Percentiles rank a stretch among this genome's conserved stretches.
phyloP scores from a whole-genome alignment of 2,888 invertebrate genomes.

The Stratiomys singularior region DNA sequence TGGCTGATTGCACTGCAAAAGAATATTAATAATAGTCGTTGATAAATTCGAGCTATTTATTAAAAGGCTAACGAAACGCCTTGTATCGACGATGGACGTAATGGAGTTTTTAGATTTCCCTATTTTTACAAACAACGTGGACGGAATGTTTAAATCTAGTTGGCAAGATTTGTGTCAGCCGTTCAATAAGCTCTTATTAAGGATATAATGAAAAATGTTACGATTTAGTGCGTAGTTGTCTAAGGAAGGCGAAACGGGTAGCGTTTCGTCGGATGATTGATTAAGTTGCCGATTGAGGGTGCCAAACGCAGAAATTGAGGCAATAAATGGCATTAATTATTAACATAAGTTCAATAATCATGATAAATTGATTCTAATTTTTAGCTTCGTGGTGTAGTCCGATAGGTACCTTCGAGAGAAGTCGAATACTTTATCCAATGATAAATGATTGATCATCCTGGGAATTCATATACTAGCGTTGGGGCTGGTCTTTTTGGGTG shows the following conservation, averaged over 20 bases:
- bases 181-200: neutral
- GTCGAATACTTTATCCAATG: too few species aligned
- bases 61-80: neutral
- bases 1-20: neutral
- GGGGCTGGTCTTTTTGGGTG: too few species aligned
- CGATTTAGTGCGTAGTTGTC: neutral
- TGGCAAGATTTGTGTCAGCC: neutral
- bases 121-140: neutral
- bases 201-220: neutral
- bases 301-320: neutral
- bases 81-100: neutral
- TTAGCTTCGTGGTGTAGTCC: too few species aligned
- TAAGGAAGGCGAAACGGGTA: neutral
- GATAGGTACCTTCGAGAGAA: too few species aligned
- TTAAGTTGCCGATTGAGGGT: neutral
- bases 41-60: slow-evolving; percentile 16
- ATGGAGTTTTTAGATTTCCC: neutral
- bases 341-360: neutral
- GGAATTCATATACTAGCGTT: too few species aligned
- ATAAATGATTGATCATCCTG: too few species aligned
- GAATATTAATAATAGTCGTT: neutral
- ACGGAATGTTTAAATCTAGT: neutral
- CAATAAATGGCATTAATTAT: neutral
- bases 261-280: neutral
- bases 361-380: too few species aligned